These are phyloP conservation scores for Eulemur rufifrons DNA, from an alignment of 2,113 vertebrate species.

Conservation along the genomic window DNA sequence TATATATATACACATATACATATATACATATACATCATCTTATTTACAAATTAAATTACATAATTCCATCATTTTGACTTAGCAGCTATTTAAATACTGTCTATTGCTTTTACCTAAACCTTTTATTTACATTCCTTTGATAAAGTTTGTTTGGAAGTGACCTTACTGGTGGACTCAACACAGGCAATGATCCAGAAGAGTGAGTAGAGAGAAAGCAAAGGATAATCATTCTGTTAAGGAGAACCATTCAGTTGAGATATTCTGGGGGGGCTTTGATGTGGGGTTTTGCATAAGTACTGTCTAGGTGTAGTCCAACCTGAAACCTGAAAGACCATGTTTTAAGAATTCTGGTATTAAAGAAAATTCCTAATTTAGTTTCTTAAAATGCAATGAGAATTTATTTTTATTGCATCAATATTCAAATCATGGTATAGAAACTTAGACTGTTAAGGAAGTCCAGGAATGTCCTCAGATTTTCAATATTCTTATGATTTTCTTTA, in stretches of 20 bases:
- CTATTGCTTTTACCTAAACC: neutral
- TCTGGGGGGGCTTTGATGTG: neutral
- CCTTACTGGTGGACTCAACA: neutral
- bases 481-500: neutral
- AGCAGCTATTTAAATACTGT: neutral
- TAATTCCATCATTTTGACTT: neutral
- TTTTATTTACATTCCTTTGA: neutral
- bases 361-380: neutral
- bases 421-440: neutral
- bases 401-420: neutral
- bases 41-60: neutral
- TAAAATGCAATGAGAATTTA: neutral
- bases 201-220: neutral
- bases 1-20: no score
- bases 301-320: neutral
- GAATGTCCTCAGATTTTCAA: neutral
- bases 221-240: neutral
- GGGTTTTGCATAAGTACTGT: neutral
- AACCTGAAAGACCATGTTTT: neutral
- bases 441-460: neutral
- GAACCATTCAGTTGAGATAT: neutral
- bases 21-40: neutral
- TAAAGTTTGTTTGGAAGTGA: neutral
- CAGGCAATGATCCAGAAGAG: neutral
- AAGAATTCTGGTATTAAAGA: neutral